Percentiles rank a stretch among this genome's conserved stretches.
Evolutionary conservation across 2,797 vertebrate genomes (phyloP).

Genomic region (Hypotaenidia okinawae): DNA sequence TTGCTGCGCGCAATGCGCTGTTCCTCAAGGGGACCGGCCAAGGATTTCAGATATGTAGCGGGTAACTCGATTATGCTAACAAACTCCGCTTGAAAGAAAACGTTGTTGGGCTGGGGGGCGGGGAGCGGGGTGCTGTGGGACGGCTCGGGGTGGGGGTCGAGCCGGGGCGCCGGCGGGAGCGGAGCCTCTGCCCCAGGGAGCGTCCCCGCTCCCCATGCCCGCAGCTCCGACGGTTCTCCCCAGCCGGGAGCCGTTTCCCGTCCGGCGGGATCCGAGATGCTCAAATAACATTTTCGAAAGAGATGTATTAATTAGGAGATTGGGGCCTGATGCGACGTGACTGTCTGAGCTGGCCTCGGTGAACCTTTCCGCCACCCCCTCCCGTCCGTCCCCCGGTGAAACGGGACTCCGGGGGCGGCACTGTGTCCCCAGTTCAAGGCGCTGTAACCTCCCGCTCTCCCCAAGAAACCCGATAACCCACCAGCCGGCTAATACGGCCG

Average conservation of each 20-base stretch:
- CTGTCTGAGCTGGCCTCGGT: neutral
- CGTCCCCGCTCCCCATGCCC: neutral
- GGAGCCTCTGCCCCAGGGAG: neutral
- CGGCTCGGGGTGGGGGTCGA: no score
- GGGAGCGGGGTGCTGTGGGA: neutral
- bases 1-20: neutral
- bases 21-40: conserved; percentile 11
- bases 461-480: neutral
- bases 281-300: neutral
- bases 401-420: neutral
- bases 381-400: neutral
- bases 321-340: neutral
- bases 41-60: conserved; percentile 58
- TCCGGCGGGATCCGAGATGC: neutral
- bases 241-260: neutral
- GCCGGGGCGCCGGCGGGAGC: neutral
- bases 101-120: neutral
- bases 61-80: conserved; percentile 66
- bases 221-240: neutral
- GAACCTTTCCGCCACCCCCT: neutral
- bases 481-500: neutral
- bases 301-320: neutral
- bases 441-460: neutral
- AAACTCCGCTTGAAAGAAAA: conserved; percentile 26
- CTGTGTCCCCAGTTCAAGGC: neutral